These are phyloP conservation scores for Xenopus borealis DNA, from an alignment of 2,113 vertebrate genomes.

Conservation along the genomic window DNA sequence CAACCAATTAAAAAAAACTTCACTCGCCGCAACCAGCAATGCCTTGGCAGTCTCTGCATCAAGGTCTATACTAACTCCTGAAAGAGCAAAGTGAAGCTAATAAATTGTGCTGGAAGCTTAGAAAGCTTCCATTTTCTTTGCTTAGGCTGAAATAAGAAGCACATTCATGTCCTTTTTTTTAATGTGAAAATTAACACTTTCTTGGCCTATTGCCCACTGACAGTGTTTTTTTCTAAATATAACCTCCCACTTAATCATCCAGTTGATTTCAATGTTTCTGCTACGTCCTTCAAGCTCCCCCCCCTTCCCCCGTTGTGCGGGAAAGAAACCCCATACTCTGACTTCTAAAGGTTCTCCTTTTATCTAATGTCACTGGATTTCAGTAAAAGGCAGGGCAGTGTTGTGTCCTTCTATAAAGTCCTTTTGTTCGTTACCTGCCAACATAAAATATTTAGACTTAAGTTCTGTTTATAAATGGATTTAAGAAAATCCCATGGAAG, in stretches of 20 bases:
- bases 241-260: constrained; percentile 11
- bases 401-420: constrained; percentile 41
- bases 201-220: neutral
- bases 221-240: constrained; percentile 11
- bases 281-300: neutral
- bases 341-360: constrained; percentile 54
- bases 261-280: constrained; percentile 11
- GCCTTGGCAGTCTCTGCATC: neutral
- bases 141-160: neutral
- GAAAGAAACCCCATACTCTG: constrained; percentile 34
- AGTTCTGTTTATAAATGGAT: constrained; percentile 69
- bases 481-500: constrained; percentile 67
- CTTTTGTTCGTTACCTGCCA: constrained; percentile 65
- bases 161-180: constrained; percentile 10
- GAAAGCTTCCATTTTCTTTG: neutral
- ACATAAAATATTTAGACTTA: constrained; percentile 63
- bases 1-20: neutral
- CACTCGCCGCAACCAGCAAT: neutral
- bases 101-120: neutral
- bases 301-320: neutral
- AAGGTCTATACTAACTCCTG: neutral
- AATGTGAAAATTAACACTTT: constrained; percentile 4
- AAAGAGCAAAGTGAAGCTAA: neutral
- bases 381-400: constrained; percentile 44
- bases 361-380: constrained; percentile 56